phyloP scores from a whole-genome alignment of 1,140 invertebrate species.

The Apis dorsata region DNA sequence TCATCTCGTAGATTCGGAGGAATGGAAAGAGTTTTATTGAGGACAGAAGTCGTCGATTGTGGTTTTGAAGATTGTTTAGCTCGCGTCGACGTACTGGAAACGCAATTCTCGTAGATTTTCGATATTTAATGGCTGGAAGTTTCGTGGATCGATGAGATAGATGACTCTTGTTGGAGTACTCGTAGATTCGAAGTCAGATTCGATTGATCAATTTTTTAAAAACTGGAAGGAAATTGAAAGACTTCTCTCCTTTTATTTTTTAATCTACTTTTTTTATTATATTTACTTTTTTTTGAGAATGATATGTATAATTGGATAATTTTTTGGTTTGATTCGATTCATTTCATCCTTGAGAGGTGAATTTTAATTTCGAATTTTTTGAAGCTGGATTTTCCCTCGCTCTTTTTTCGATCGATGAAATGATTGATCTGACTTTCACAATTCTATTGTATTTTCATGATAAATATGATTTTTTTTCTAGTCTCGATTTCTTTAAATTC shows the following conservation, averaged over 20 bases:
- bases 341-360: background rate
- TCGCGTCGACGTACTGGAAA: background rate
- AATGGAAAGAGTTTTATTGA: too few species aligned
- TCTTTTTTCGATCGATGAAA: background rate
- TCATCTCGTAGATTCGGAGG: too few species aligned
- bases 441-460: background rate
- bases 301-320: background rate
- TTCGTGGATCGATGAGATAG: too few species aligned
- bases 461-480: background rate
- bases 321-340: background rate
- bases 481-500: background rate
- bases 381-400: too few species aligned
- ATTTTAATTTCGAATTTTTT: background rate
- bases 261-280: background rate
- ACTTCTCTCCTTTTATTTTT: too few species aligned
- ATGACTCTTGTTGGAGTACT: too few species aligned
- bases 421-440: background rate
- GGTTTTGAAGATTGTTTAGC: slow-evolving; percentile 12
- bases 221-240: slow-evolving; percentile 27
- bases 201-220: slow-evolving; percentile 18
- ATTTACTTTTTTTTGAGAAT: background rate
- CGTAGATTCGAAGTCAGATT: background rate
- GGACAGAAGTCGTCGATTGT: too few species aligned
- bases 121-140: background rate
- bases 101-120: slow-evolving; percentile 30